A percentile compares a stretch with the other conserved stretches of the same genome.
Evolutionary conservation across 2,888 invertebrate genomes (phyloP).

Genomic region (Apodemia zela): DNA sequence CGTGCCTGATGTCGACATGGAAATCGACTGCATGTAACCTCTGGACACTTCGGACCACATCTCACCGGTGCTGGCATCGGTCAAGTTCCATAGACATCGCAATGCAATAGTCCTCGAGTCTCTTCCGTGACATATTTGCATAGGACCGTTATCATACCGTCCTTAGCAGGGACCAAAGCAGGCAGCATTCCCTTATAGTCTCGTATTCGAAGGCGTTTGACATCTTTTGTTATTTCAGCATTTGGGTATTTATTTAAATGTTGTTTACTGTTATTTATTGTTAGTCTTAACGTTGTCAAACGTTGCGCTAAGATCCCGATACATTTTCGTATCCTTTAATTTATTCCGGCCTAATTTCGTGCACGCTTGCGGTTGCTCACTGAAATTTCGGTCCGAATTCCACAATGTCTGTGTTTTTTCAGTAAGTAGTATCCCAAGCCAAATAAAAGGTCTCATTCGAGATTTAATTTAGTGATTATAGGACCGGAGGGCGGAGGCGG

Average conservation of each 20-base stretch:
- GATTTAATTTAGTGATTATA: slow-evolving; percentile 54
- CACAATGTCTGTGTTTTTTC: slow-evolving; percentile 40
- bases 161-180: slow-evolving; percentile 9
- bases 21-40: slow-evolving; percentile 49
- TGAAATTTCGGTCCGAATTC: slow-evolving; percentile 36
- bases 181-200: slow-evolving; percentile 2
- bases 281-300: slow-evolving; percentile 21
- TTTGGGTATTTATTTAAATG: slow-evolving; percentile 14
- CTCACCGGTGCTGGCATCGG: slow-evolving; percentile 55
- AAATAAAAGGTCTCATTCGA: slow-evolving; percentile 53
- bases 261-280: slow-evolving; percentile 22
- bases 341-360: slow-evolving; percentile 52
- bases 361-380: slow-evolving; percentile 46
- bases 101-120: slow-evolving; percentile 23
- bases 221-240: slow-evolving; percentile 10
- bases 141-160: not conserved
- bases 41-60: slow-evolving; percentile 20
- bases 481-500: slow-evolving; percentile 50
- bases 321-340: slow-evolving; percentile 20
- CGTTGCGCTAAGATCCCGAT: slow-evolving; percentile 18
- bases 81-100: slow-evolving; percentile 25
- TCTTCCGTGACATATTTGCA: slow-evolving; percentile 14
- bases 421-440: slow-evolving; percentile 45
- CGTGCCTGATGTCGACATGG: slow-evolving; percentile 63
- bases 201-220: slow-evolving; percentile 7